Percentiles rank a stretch among this genome's conserved stretches.
These are phyloP conservation scores for Drosophila lowei DNA, from an alignment of 1,140 invertebrate species.

Conservation along the genomic window DNA sequence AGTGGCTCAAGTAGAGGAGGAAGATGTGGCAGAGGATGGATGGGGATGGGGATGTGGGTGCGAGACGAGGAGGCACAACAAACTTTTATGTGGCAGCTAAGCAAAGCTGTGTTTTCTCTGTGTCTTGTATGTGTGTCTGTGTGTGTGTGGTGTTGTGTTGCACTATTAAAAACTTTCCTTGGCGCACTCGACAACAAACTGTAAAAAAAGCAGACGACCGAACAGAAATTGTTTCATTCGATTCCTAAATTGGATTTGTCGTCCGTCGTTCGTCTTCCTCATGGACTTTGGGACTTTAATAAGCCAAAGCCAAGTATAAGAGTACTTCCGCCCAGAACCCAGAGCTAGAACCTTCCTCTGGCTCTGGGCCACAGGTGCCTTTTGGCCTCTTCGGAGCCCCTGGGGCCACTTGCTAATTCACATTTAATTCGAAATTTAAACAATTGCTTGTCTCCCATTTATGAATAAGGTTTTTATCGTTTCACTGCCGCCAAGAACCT, in stretches of 20 bases:
- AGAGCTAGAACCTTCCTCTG: background rate
- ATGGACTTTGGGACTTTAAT: slow-evolving; percentile 21
- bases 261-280: slow-evolving; percentile 28
- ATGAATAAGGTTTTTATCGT: slow-evolving; percentile 46
- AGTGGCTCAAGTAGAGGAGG: slow-evolving; percentile 44
- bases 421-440: slow-evolving; percentile 26
- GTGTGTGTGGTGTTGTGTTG: slow-evolving; percentile 33
- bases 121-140: too few species aligned
- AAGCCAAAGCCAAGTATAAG: slow-evolving; percentile 9
- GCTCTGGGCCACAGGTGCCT: slow-evolving; percentile 39
- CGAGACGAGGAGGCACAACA: slow-evolving; percentile 7
- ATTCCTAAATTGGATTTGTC: slow-evolving; percentile 73
- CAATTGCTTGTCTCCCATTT: slow-evolving; percentile 37
- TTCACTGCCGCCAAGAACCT: slow-evolving; percentile 10
- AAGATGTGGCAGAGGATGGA: slow-evolving; percentile 36
- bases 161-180: slow-evolving; percentile 75
- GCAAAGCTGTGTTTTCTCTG: slow-evolving; percentile 48
- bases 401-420: background rate
- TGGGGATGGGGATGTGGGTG: background rate
- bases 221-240: slow-evolving; percentile 41
- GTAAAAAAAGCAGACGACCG: slow-evolving; percentile 5
- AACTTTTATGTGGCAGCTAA: slow-evolving; percentile 62
- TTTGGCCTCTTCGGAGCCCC: too few species aligned
- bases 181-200: slow-evolving; percentile 1
- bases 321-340: too few species aligned